Percentiles rank a stretch among this genome's conserved stretches.
phyloP scores from a whole-genome alignment of 2,113 vertebrate genomes.

The Macquaria ambigua region DNA sequence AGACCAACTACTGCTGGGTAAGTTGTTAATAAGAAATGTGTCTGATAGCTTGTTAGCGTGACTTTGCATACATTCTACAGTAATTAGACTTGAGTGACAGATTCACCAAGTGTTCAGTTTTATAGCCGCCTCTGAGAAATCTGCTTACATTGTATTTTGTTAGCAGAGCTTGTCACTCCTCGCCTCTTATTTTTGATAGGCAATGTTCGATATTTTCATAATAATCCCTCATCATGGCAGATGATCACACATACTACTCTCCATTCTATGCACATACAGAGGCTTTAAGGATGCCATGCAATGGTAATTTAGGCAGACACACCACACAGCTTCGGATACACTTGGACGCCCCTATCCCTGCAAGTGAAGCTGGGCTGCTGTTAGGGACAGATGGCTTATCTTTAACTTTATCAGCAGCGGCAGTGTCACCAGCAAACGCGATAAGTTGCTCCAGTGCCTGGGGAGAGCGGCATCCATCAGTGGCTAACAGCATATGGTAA shows the following conservation, averaged over 20 bases:
- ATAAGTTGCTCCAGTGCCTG: conserved; percentile 61
- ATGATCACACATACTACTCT: conserved; percentile 23
- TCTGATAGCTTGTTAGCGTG: conserved; percentile 65
- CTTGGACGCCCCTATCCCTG: conserved; percentile 30
- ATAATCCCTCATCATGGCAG: conserved; percentile 25
- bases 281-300: conserved; percentile 12
- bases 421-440: conserved; percentile 58
- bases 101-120: conserved; percentile 43
- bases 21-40: conserved; percentile 50
- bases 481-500: conserved; percentile 74
- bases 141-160: conserved; percentile 24
- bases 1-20: conserved; percentile 23
- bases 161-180: conserved; percentile 22
- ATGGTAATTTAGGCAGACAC: conserved; percentile 21
- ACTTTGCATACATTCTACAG: conserved; percentile 50
- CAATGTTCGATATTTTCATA: conserved; percentile 4
- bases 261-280: conserved; percentile 13
- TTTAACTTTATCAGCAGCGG: conserved; percentile 76
- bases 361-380: conserved; percentile 47
- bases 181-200: conserved; percentile 2
- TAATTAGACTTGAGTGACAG: conserved; percentile 64
- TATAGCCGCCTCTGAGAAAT: conserved; percentile 1
- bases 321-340: neutral
- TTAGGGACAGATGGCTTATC: conserved; percentile 79
- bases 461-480: conserved; percentile 69